These are phyloP conservation scores for Diphyllodes magnificus DNA, from an alignment of 2,113 vertebrate species.

Conservation along the genomic window DNA sequence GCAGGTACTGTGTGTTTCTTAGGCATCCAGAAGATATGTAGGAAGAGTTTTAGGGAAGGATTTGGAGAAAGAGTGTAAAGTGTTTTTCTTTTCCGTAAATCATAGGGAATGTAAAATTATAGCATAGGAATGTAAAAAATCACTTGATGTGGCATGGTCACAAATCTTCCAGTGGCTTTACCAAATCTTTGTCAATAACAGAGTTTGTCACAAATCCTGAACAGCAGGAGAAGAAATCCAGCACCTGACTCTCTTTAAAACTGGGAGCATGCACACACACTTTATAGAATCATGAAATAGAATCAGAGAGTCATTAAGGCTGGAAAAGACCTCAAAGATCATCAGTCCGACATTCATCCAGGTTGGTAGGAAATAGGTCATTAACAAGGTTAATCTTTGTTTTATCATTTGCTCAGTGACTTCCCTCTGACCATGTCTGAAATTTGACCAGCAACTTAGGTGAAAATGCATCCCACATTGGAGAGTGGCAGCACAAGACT, in stretches of 20 bases:
- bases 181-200: neutral
- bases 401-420: neutral
- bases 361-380: neutral
- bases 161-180: neutral
- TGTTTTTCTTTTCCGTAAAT: neutral
- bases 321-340: neutral
- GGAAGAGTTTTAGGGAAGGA: neutral
- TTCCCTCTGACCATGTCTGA: neutral
- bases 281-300: neutral
- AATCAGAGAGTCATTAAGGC: neutral
- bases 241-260: neutral
- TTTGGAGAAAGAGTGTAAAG: neutral
- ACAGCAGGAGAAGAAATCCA: neutral
- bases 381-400: neutral
- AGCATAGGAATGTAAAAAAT: neutral
- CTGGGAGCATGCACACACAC: fast-evolving
- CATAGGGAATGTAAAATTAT: neutral
- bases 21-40: neutral
- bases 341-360: neutral
- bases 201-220: neutral
- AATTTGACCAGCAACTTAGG: neutral
- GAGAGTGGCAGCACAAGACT: neutral
- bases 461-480: fast-evolving
- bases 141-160: fast-evolving
- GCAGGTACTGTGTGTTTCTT: neutral